Conservation (phyloP, 2,113 vertebrate species). For the Mustelus asterias region DNA sequence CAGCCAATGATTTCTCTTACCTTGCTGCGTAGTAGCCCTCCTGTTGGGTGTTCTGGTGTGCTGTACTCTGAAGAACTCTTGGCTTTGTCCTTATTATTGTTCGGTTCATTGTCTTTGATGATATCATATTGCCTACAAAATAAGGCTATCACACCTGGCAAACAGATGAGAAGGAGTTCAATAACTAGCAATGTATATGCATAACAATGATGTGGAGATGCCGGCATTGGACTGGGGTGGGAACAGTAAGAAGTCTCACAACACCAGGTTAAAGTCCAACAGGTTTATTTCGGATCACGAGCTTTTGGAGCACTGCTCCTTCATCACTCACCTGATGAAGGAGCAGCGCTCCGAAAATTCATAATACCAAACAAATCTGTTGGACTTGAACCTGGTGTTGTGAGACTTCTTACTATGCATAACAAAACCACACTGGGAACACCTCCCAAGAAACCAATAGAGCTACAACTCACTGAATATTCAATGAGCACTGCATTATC, state of each 20-base stretch:
- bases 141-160: constrained; percentile 83
- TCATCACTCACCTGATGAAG: too few relatives aligned
- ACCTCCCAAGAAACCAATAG: background rate
- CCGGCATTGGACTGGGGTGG: too few relatives aligned
- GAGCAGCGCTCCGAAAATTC: too few relatives aligned
- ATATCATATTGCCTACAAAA: constrained; percentile 97
- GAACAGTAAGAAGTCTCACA: too few relatives aligned
- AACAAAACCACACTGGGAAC: background rate
- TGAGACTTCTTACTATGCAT: background rate
- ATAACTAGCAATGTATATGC: background rate
- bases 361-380: too few relatives aligned
- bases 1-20: constrained; percentile 49
- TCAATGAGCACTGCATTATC: background rate
- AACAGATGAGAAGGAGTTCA: constrained; percentile 38
- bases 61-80: constrained; percentile 93
- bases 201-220: background rate
- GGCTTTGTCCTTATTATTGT: constrained; percentile 96
- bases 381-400: too few relatives aligned
- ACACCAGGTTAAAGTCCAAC: too few relatives aligned
- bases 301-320: too few relatives aligned
- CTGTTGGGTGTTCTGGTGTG: constrained; percentile 87
- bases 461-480: background rate
- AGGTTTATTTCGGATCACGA: too few relatives aligned
- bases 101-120: constrained; percentile 95
- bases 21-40: constrained; percentile 87